Evolutionary conservation across 2,888 invertebrate species (phyloP), one percentile per base, ranked within the genome.

Genomic region (Orthonychiurus folsomi): DNA sequence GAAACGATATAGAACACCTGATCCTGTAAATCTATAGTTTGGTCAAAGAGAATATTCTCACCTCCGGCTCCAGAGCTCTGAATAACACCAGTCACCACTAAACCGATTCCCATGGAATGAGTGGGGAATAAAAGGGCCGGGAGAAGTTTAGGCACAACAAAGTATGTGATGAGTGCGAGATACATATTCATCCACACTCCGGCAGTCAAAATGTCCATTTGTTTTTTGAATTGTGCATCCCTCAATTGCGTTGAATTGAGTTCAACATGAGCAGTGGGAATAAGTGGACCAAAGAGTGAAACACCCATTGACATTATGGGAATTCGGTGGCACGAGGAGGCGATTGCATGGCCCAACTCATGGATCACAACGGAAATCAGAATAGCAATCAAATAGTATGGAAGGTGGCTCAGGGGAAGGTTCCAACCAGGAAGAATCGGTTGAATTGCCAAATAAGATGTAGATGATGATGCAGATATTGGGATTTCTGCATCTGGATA

Each of bases 391-490:
- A 71, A 61, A 52, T 72, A 72, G 56, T 71, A 71, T 20, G 72
- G 72, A 50, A 72, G 66, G 54, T 72, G 70, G 57, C 65, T 67
- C 9, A 72, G 56, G 21, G 72, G 72, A 12, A 72, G 60, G 56
- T 72, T 72, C 69, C 69, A 72, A 21, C 72, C 72, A 0, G 72
- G 72, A 15, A 72, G 59, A 60, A 72, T 68, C 1, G 72, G 72
- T 52, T 70, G 70, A 50, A 72, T 70, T 52, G 71, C 68, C 47
- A 72, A 54, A 61, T 72, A 72, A 1, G 66, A 63, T 2, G 60
- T 28, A 20, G 66, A 63, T 12, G 64, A 60, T 9, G 66, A 65
- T 9, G 65, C 62, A 25, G 64, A 62, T 20, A 61, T 53, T n/a
- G 65, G 55, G 3, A 70, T 56, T 27, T 70, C 72, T 3, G 69